phyloP scores from a whole-genome alignment of 2,113 vertebrate species.

The Callithrix jacchus region DNA sequence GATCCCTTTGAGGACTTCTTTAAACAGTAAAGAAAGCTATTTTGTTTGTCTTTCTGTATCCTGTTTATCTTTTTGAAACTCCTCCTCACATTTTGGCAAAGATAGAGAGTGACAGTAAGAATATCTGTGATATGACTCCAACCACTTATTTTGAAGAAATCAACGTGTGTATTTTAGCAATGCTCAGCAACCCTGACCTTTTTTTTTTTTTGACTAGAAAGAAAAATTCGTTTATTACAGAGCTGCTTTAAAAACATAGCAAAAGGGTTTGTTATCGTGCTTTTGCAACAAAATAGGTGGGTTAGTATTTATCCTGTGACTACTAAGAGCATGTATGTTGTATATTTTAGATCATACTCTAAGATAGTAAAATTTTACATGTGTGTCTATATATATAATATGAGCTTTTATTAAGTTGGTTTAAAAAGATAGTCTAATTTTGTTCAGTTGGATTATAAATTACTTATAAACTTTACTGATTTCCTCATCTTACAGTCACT shows the following conservation, averaged over 20 bases:
- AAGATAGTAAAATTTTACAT: neutral
- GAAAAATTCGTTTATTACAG: slow-evolving; percentile 26
- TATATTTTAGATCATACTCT: neutral
- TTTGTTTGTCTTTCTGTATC: slow-evolving; percentile 32
- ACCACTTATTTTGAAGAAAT: slow-evolving; percentile 4
- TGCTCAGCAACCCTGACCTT: neutral
- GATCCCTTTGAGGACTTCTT: slow-evolving; percentile 31
- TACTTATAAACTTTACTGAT: neutral
- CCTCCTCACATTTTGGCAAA: neutral
- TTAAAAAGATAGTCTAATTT: neutral
- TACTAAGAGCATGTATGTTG: neutral
- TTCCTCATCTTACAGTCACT: neutral
- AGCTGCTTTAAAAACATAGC: neutral
- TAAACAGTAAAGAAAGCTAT: slow-evolving; percentile 15
- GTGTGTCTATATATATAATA: no score
- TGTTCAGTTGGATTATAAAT: neutral
- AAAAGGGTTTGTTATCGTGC: neutral
- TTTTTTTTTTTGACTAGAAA: slow-evolving; percentile 18
- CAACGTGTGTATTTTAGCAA: slow-evolving; percentile 5
- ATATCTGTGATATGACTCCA: neutral
- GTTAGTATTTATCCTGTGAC: neutral
- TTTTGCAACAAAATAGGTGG: neutral
- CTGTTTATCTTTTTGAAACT: neutral
- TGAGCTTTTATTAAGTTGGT: neutral
- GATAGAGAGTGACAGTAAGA: neutral